Evolutionary conservation across 2,888 invertebrate species (phyloP).

Genomic region (Hymenopus coronatus): DNA sequence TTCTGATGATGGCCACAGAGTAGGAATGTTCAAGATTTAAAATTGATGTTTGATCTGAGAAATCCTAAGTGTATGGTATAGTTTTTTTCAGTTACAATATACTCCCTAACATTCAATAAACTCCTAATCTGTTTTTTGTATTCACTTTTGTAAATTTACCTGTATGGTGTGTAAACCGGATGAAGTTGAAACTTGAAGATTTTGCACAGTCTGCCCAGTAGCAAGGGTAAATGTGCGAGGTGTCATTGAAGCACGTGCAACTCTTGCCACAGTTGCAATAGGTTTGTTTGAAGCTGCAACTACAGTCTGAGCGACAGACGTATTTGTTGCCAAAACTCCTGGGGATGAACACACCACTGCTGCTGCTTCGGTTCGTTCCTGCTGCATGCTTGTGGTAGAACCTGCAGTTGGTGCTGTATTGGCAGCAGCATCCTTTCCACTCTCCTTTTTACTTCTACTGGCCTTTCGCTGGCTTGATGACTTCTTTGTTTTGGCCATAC

Average conservation of each 20-base stretch:
- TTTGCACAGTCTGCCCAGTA: constrained; percentile 21
- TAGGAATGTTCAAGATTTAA: too few species aligned
- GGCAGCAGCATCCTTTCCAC: constrained; percentile 14
- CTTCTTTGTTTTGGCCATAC: constrained; percentile 52
- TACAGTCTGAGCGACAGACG: background rate
- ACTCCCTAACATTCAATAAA: too few species aligned
- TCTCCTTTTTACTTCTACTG: constrained; percentile 22
- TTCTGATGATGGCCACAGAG: too few species aligned
- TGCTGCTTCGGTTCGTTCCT: background rate
- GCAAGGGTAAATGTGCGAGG: constrained; percentile 32
- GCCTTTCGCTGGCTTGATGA: constrained; percentile 47
- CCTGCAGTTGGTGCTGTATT: background rate
- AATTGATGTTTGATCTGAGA: too few species aligned
- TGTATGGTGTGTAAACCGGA: constrained; percentile 52
- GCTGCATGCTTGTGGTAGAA: background rate
- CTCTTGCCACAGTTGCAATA: constrained; percentile 30
- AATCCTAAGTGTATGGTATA: too few species aligned
- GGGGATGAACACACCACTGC: background rate
- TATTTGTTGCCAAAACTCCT: background rate
- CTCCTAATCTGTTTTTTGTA: background rate
- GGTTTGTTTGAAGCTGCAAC: constrained; percentile 43
- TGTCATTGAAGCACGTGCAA: constrained; percentile 29
- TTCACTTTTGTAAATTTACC: background rate
- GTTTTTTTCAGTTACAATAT: too few species aligned
- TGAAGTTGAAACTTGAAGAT: constrained; percentile 46